Evolutionary conservation across 2,888 invertebrate genomes (phyloP), one percentile per base, ranked within the genome.

Genomic region (Agrochola lota): DNA sequence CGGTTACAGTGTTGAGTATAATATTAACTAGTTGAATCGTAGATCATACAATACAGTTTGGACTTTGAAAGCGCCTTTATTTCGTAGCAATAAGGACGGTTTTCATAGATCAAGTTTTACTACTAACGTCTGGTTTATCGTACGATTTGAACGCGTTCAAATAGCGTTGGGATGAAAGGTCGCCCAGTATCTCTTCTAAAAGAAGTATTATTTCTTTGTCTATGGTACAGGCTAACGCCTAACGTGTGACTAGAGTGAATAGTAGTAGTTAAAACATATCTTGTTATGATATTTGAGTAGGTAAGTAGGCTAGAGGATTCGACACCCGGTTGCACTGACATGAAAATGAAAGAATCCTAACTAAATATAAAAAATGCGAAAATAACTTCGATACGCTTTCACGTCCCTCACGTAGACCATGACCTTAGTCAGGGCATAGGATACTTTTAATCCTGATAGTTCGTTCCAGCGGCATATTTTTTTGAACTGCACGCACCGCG

Each of bases 271-370:
- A 46, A 89, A 78, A 86, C 89, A 90, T 90, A 90, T 90, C 88
- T 83, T 80, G 85, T 84, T 81, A 88, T 87, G 90, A 90, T 89
- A 90, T 90, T 90, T 84, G 77, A 83, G 59, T 89, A 83, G 70
- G 17, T 81, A 77, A 78, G 46, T 86, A 83, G 80, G 81, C 35
- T 87, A 85, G 80, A 43, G 66, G 71, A 83, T 59, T 77, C 23
- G 55, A 71, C 46, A 20, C 80, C 69, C 69, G 57, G 7, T 74
- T 76, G 80, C 66, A 86, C 73, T 81, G 78, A 35, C 40, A 68
- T 63, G 62, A 62, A 49, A n/a, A 4, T 59, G 0, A n/a, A 35
- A 0, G 17, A 57, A 35, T 23, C 49, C 49, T 49, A 11, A 43
- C 11, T 43, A 43, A n/a, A 43, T 43, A 11, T 43, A 9, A 43